Evolutionary conservation across 2,888 invertebrate genomes (phyloP).

Genomic region (Sicus ferrugineus): DNA sequence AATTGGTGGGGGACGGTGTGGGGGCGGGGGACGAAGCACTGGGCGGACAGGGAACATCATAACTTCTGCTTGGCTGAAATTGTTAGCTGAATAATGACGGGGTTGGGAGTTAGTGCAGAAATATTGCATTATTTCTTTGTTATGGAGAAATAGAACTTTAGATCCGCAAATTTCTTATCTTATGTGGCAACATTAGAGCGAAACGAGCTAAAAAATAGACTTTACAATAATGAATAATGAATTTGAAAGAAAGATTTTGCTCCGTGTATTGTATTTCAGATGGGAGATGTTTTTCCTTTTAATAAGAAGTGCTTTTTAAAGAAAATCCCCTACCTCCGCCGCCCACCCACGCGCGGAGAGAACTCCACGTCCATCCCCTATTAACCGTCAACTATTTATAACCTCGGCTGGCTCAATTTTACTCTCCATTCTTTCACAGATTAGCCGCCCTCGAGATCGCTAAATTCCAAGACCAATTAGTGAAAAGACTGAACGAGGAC

Average conservation of each 20-base stretch:
- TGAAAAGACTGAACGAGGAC: conserved; percentile 81
- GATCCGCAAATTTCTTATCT: neutral
- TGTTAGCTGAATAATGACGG: conserved; percentile 17
- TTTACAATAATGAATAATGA: too few species aligned
- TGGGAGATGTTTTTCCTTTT: too few species aligned
- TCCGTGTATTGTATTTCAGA: too few species aligned
- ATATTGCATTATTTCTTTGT: neutral
- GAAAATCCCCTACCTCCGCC: too few species aligned
- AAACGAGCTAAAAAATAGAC: neutral
- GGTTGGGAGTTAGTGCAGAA: neutral
- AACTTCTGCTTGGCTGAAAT: conserved; percentile 10
- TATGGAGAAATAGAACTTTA: neutral
- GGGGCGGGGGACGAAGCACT: neutral
- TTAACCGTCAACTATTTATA: too few species aligned
- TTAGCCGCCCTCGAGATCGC: conserved; percentile 65
- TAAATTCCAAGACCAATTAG: conserved; percentile 84
- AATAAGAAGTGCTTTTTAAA: too few species aligned
- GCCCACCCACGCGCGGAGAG: too few species aligned
- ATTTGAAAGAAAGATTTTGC: too few species aligned
- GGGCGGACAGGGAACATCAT: too few species aligned
- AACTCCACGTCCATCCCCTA: too few species aligned
- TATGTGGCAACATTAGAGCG: neutral
- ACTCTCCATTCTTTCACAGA: too few species aligned
- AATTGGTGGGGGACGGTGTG: neutral
- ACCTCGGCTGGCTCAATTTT: too few species aligned